Evolutionary conservation across 2,113 vertebrate genomes (phyloP).

Genomic region (Mesitornis unicolor): DNA sequence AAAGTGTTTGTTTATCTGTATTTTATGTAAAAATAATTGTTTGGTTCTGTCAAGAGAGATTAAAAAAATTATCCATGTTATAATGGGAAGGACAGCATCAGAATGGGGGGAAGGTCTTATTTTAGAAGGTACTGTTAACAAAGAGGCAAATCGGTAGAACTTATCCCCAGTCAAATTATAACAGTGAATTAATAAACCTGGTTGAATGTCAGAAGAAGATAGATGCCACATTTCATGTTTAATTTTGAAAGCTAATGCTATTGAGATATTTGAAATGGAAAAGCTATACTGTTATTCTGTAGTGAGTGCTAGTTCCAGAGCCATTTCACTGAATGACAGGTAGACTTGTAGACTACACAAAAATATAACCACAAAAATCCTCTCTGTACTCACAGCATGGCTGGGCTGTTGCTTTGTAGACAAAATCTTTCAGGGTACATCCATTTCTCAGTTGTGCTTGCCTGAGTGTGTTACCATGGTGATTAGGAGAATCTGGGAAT

Average conservation of each 20-base stretch:
- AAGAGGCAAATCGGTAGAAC: not conserved
- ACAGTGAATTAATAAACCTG: not conserved
- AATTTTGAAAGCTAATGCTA: not conserved
- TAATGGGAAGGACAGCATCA: not conserved
- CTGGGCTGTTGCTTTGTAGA: not conserved
- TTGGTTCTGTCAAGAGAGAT: not conserved
- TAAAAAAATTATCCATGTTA: not conserved
- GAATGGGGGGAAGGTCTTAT: not conserved
- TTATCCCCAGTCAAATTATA: not conserved
- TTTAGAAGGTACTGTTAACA: not conserved
- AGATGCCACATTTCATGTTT: not conserved
- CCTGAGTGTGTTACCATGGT: conserved; percentile 20
- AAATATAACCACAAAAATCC: not conserved
- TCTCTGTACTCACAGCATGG: not conserved
- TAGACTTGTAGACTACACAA: not conserved
- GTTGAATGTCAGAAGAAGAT: not conserved
- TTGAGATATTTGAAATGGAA: not conserved
- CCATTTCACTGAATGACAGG: not conserved
- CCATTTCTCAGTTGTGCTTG: not conserved
- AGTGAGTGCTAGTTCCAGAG: not conserved
- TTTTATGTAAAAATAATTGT: not conserved
- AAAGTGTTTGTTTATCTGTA: not conserved
- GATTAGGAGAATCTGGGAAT: conserved; percentile 12
- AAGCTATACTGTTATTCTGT: not conserved
- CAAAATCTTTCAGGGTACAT: not conserved